phyloP scores from a whole-genome alignment of 1,140 invertebrate genomes.

The Brachionus paranguensis region DNA sequence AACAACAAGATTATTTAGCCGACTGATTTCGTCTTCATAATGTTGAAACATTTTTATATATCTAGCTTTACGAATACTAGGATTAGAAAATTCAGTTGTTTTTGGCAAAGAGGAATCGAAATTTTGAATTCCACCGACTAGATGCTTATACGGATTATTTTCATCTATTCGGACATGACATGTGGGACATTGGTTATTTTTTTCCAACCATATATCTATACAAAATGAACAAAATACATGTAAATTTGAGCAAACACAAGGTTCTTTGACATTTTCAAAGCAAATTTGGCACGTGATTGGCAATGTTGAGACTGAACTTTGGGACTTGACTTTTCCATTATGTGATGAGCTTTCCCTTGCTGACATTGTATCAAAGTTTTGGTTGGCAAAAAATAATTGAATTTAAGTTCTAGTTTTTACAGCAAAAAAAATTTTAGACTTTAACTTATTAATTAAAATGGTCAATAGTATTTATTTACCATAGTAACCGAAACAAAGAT shows the following conservation, averaged over 20 bases:
- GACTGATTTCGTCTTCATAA: slow-evolving; percentile 21
- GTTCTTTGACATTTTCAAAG: slow-evolving; percentile 36
- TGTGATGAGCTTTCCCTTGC: background rate
- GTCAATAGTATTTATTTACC: background rate
- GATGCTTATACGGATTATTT: slow-evolving; percentile 46
- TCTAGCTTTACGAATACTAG: slow-evolving; percentile 12
- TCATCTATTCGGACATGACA: slow-evolving; percentile 48
- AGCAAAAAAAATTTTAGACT: background rate
- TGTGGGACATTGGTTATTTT: slow-evolving; percentile 52
- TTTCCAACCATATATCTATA: slow-evolving; percentile 52
- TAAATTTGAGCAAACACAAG: slow-evolving; percentile 48
- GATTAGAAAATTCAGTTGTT: background rate
- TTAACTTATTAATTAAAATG: background rate
- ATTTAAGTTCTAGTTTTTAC: background rate
- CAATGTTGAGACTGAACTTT: background rate
- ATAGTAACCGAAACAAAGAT: background rate
- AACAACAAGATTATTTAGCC: slow-evolving; percentile 43
- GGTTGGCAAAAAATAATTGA: background rate
- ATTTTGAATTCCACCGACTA: slow-evolving; percentile 46
- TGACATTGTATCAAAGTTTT: background rate
- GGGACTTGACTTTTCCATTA: background rate
- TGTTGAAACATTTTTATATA: slow-evolving; percentile 10
- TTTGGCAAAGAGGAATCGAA: background rate
- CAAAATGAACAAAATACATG: slow-evolving; percentile 52
- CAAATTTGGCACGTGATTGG: slow-evolving; percentile 36